Conservation (phyloP, 2,888 invertebrate genomes). For the Athetis lepigone region DNA sequence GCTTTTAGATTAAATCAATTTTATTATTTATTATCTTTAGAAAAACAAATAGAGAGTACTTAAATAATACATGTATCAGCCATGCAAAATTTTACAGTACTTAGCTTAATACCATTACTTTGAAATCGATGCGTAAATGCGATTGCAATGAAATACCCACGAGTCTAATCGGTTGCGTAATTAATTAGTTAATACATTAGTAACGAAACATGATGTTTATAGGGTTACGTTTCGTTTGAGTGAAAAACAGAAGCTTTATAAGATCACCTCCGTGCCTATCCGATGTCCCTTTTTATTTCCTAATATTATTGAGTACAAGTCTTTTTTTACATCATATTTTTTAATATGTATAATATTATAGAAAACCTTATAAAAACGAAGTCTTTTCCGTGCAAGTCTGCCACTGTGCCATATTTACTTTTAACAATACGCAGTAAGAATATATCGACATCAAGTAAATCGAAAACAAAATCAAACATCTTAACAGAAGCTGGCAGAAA, state of each 20-base stretch:
- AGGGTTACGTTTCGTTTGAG: too few relatives aligned
- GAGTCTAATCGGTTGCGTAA: neutral
- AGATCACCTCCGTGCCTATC: too few relatives aligned
- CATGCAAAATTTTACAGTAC: neutral
- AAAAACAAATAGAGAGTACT: constrained; percentile 1
- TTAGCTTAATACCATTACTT: constrained; percentile 11
- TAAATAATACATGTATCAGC: neutral
- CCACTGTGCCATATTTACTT: too few relatives aligned
- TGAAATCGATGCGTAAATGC: constrained; percentile 13
- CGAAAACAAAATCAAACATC: neutral
- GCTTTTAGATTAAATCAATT: constrained; percentile 37
- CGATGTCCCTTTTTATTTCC: too few relatives aligned
- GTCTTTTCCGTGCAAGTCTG: too few relatives aligned
- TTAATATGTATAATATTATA: too few relatives aligned
- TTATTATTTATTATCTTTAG: constrained; percentile 23
- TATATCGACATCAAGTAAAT: too few relatives aligned
- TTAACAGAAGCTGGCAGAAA: constrained; percentile 24
- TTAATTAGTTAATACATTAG: constrained; percentile 2
- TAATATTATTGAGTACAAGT: too few relatives aligned
- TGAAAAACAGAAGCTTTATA: too few relatives aligned
- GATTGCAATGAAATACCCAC: constrained; percentile 1
- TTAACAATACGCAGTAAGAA: too few relatives aligned
- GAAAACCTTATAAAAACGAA: too few relatives aligned
- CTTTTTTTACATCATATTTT: too few relatives aligned
- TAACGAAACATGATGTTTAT: neutral